A percentile compares a stretch with the other conserved stretches of the same genome.
These are phyloP conservation scores for Halesus radiatus DNA, from an alignment of 1,140 invertebrate genomes.

Conservation along the genomic window DNA sequence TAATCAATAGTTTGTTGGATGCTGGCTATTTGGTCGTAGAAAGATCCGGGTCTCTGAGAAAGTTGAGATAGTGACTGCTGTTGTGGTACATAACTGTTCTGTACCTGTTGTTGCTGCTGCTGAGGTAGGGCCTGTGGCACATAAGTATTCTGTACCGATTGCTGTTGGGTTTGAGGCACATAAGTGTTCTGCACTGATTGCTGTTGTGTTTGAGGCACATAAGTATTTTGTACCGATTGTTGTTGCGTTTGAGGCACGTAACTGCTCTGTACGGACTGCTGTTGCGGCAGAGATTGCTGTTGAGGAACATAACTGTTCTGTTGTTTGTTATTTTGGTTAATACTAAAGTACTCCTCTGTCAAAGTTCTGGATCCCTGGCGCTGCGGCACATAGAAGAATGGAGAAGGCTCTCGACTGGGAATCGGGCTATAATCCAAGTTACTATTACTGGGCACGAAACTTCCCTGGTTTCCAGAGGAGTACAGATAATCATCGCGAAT, in stretches of 20 bases:
- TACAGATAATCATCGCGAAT: conserved; percentile 47
- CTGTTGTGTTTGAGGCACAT: conserved; percentile 62
- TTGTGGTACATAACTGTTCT: too few species aligned
- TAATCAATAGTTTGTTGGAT: conserved; percentile 71
- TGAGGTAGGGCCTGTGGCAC: conserved; percentile 54
- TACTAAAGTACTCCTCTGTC: conserved; percentile 69
- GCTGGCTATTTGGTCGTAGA: conserved; percentile 70
- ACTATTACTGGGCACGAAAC: conserved; percentile 61
- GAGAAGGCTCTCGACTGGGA: conserved; percentile 62
- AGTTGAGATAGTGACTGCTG: conserved; percentile 35
- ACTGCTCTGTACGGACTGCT: conserved; percentile 59
- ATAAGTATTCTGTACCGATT: conserved; percentile 54
- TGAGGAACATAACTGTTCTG: conserved; percentile 55
- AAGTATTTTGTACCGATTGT: conserved; percentile 58
- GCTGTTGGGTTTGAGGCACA: not conserved
- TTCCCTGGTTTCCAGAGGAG: conserved; percentile 60
- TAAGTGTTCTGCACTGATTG: conserved; percentile 58
- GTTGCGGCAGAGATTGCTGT: conserved; percentile 39
- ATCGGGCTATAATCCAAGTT: conserved; percentile 66
- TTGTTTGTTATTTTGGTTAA: conserved; percentile 63
- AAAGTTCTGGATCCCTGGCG: conserved; percentile 68
- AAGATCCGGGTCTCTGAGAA: conserved; percentile 61
- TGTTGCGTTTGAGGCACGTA: conserved; percentile 28
- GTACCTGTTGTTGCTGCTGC: not conserved
- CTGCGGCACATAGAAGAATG: conserved; percentile 67